Percentiles rank a stretch among this genome's conserved stretches.
These are phyloP conservation scores for Myripristis murdjan DNA, from an alignment of 2,797 vertebrate species.

Conservation along the genomic window DNA sequence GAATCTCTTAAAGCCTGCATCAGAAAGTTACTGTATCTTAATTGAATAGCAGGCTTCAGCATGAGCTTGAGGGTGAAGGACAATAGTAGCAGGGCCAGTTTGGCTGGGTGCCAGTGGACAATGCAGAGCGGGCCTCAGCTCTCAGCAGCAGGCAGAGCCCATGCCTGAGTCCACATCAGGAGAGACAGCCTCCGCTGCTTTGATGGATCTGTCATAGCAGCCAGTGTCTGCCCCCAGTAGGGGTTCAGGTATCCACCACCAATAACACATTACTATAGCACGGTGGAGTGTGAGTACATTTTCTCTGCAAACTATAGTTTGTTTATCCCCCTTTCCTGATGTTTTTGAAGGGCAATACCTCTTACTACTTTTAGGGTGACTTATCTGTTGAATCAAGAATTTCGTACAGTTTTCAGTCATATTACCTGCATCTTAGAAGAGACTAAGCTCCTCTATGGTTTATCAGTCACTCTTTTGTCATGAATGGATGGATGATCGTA, in stretches of 20 bases:
- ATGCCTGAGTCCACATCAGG: constrained; percentile 81
- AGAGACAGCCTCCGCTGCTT: constrained; percentile 84
- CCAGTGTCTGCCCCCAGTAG: constrained; percentile 79
- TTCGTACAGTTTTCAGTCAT: constrained; percentile 1
- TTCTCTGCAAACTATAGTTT: constrained; percentile 7
- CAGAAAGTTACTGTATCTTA: constrained; percentile 79
- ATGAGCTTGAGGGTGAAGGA: constrained; percentile 83
- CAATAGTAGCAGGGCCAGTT: constrained; percentile 77
- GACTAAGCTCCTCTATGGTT: constrained; percentile 10
- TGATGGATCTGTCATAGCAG: constrained; percentile 87
- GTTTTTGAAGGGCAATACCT: constrained; percentile 47
- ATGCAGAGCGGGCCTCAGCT: constrained; percentile 68
- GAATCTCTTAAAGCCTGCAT: constrained; percentile 43
- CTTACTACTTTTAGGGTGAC: constrained; percentile 21
- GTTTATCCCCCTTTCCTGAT: constrained; percentile 23
- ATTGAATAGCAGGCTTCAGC: constrained; percentile 79
- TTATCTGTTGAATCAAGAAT: constrained; percentile 8
- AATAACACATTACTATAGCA: constrained; percentile 48
- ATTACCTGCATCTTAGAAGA: too few species aligned
- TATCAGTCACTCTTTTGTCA: constrained; percentile 1
- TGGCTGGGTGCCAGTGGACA: constrained; percentile 83
- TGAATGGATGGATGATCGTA: constrained; percentile 37
- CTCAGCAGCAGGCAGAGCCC: constrained; percentile 75
- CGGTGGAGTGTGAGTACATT: constrained; percentile 28
- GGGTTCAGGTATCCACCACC: constrained; percentile 79